Evolutionary conservation across 2,113 vertebrate species (phyloP), one percentile per base, ranked within the genome.

Genomic region (Channa maculata): DNA sequence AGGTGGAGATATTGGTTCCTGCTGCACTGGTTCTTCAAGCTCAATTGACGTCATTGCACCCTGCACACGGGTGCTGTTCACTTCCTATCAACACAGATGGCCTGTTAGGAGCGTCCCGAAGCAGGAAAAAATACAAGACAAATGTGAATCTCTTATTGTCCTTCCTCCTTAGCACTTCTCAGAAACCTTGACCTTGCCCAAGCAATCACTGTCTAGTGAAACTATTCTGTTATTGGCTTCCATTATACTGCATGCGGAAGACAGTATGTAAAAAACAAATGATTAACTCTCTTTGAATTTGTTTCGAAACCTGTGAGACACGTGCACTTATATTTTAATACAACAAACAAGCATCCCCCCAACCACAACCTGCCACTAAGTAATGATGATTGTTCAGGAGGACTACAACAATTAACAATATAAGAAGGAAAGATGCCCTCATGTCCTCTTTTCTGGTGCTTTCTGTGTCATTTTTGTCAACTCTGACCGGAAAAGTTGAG

Each of bases 401-500:
- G 7, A 8, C 41, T 11, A 45, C 36, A 71, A 83, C 77, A 77
- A 85, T 88, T 76, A 76, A 84, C 86, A 89, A 72, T 80, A 60
- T 71, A 4, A 53, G 70, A 80, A 83, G 91, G 93, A 93, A 80
- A 89, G 84, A 87, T 82, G 86, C 79, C 83, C 91, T 88, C 92
- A 93, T 63, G 75, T 91, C 84, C 79, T 82, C 93, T 55, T 14
- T 5, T 12, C 24, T 39, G 89, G 91, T 92, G 89, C 90, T 92
- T 91, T 94, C 92, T 92, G 90, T 93, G 93, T 91, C 92, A 74
- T 94, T 90, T 95, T 86, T 6, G 86, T 95, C 87, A 66, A 53
- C 77, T 64, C 51, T 77, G 39, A 54, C 82, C 80, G 85, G 89
- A 92, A 95, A 93, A 83, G 92, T 83, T 90, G 86, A 93, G 89